Evolutionary conservation across 2,888 invertebrate genomes (phyloP).

Genomic region (Drosophila tripunctata): DNA sequence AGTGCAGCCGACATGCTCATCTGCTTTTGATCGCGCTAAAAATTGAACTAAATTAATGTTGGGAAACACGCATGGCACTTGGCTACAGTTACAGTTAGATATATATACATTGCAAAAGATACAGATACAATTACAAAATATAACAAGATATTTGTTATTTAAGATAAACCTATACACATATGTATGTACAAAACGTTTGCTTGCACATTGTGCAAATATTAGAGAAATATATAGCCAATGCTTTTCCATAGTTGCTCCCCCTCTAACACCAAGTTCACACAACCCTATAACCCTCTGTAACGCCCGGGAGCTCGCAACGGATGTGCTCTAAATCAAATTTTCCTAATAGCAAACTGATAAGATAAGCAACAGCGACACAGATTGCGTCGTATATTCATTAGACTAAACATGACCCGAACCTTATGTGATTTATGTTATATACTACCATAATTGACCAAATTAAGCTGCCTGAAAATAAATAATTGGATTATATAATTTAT

Average conservation of each 20-base stretch:
- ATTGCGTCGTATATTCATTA: conserved; percentile 8
- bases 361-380: conserved; percentile 52
- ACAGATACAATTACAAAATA: too few relatives aligned
- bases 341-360: conserved; percentile 56
- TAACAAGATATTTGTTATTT: too few relatives aligned
- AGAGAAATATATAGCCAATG: conserved; percentile 22
- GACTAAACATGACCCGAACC: too few relatives aligned
- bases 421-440: too few relatives aligned
- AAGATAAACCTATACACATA: too few relatives aligned
- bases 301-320: too few relatives aligned
- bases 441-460: too few relatives aligned
- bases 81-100: conserved; percentile 20
- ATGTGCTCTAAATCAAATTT: conserved; percentile 68
- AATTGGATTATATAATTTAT: too few relatives aligned
- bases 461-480: too few relatives aligned
- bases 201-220: conserved; percentile 35
- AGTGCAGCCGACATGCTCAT: conserved; percentile 70
- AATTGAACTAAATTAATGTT: conserved; percentile 79
- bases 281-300: not conserved
- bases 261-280: not conserved
- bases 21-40: conserved; percentile 78
- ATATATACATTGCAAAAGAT: conserved; percentile 10
- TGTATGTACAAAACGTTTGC: not conserved
- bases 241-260: not conserved
- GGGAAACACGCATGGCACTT: conserved; percentile 68